Percentiles rank a stretch among this genome's conserved stretches.
phyloP scores from a whole-genome alignment of 2,888 invertebrate species.

The Acrocyrtus sp. region DNA sequence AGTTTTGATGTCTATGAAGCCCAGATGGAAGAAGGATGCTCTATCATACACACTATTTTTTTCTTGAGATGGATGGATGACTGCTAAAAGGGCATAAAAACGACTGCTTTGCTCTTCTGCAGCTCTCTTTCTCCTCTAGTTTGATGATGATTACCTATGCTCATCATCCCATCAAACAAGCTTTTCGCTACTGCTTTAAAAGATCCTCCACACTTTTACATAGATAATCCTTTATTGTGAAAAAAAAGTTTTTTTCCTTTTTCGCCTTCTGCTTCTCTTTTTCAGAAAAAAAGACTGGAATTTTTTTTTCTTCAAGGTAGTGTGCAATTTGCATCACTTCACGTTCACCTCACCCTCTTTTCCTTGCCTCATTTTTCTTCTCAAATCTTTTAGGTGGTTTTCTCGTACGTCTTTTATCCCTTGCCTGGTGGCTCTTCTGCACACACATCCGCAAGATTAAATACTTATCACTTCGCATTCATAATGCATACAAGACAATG shows the following conservation, averaged over 20 bases:
- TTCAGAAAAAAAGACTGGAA: slow-evolving; percentile 45
- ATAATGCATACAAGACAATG: not conserved
- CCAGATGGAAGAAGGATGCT: not conserved
- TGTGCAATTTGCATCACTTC: slow-evolving; percentile 43
- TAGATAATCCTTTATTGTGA: not conserved
- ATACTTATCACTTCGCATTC: slow-evolving; percentile 1
- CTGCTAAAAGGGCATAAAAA: slow-evolving; percentile 46
- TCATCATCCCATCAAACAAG: slow-evolving; percentile 51
- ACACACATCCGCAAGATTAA: slow-evolving; percentile 22
- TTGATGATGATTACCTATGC: slow-evolving; percentile 30
- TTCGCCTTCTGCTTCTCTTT: slow-evolving; percentile 24
- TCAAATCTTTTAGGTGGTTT: not conserved
- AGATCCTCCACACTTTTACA: slow-evolving; percentile 10
- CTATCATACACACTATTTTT: too few relatives aligned
- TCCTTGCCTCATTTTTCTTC: not conserved
- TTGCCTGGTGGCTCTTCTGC: slow-evolving; percentile 34
- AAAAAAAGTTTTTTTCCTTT: too few relatives aligned
- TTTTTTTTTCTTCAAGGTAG: slow-evolving; percentile 17
- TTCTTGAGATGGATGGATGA: slow-evolving; percentile 44
- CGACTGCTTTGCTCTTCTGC: slow-evolving; percentile 19
- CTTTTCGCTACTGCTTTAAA: slow-evolving; percentile 49
- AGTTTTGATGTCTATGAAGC: not conserved
- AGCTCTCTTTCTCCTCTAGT: too few relatives aligned
- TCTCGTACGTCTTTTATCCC: not conserved
- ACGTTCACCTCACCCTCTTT: slow-evolving; percentile 9